Evolutionary conservation across 2,888 invertebrate species (phyloP), one percentile per base, ranked within the genome.

Genomic region (Empis stercorea): DNA sequence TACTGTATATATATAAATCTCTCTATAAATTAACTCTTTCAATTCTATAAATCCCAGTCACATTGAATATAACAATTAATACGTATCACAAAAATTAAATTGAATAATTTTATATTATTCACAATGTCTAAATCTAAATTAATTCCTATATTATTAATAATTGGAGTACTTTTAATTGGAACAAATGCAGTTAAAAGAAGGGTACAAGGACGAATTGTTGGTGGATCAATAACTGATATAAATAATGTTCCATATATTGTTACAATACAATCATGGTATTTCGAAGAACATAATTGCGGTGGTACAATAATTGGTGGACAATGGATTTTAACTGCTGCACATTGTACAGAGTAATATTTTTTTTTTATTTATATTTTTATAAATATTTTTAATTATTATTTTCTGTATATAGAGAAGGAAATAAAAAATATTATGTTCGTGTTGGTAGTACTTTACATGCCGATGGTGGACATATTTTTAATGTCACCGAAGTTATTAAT

Each of bases 381-480:
- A n/a, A 34, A 34, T n/a, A 34, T 5, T 5, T 5, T 16, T 32
- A 17, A 15, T 27, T 27, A 27, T 27, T 7, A 7, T 27, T 7
- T 9, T 27, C 7, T 27, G 4, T 7, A 27, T 7, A 27, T 15
- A 46, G 41, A 13, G 36, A 13, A 14, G 13, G 17, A 4, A 27
- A 36, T 15, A 40, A 30, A 10, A 40, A 34, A 6, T 48, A 44
- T 17, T 48, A 48, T 14, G 37, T 48, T 14, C 44, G 48, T 4
- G 16, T 48, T 5, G 48, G 48, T 5, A 44, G 44, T 34, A 44
- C 48, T 10, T 48, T 40, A 9, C 40, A 44, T 10, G 44, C 40
- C 6, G 41, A 48, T 27, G 48, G 48, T 17, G 48, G 48, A n/a
- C n/a, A 23, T 23, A 48, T 48, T 40, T 48, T 40, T 40, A 40